Evolutionary conservation across 2,797 vertebrate genomes (phyloP).

Genomic region (Phoeniculus purpureus): DNA sequence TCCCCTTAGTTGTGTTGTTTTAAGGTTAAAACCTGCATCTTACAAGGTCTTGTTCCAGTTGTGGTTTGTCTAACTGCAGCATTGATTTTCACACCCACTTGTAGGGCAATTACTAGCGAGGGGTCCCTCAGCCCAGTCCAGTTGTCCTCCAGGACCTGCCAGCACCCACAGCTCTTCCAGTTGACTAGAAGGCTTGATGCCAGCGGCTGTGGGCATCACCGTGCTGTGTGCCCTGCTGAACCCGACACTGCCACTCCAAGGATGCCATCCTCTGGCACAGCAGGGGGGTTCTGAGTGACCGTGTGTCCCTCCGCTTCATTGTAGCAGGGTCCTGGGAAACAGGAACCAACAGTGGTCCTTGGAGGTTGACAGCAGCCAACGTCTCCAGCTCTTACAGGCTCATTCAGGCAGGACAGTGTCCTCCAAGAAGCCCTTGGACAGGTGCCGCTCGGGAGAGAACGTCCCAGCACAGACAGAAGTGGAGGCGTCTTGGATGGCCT

Average conservation of each 20-base stretch:
- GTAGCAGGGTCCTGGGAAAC: rapidly evolving
- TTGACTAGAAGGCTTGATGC: conserved; percentile 9
- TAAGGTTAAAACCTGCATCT: background rate
- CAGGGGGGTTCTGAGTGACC: background rate
- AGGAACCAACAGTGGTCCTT: rapidly evolving
- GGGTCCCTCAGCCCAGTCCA: rapidly evolving
- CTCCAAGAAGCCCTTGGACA: conserved; percentile 47
- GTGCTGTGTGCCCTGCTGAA: background rate
- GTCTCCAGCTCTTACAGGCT: conserved; percentile 58
- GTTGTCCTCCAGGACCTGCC: background rate
- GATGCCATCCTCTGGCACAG: conserved; percentile 48
- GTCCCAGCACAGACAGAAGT: background rate
- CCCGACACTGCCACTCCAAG: background rate
- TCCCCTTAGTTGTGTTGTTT: background rate
- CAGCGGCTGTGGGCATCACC: background rate
- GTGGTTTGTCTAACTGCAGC: background rate
- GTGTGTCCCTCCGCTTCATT: background rate
- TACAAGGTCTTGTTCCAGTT: background rate
- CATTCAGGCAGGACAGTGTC: background rate
- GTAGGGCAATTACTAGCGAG: rapidly evolving
- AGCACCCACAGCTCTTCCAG: background rate
- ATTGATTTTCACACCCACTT: background rate
- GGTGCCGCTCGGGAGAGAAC: conserved; percentile 32
- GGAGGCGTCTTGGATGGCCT: conserved; percentile 36
- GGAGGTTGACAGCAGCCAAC: rapidly evolving